phyloP scores from a whole-genome alignment of 2,797 vertebrate species.

The Tapera naevia region DNA sequence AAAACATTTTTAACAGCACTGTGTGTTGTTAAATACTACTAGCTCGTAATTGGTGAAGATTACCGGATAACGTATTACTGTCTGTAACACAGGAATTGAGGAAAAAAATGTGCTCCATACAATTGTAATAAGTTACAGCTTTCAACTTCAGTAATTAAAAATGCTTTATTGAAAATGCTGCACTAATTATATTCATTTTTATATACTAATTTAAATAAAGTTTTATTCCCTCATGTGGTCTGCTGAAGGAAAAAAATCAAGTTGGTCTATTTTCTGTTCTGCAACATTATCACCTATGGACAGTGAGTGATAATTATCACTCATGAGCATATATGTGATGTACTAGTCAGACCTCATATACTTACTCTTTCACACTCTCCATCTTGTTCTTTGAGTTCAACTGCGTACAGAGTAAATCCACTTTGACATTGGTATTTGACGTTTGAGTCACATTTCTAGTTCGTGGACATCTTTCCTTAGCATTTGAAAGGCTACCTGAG shows the following conservation, averaged over 20 bases:
- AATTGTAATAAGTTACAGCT: not conserved
- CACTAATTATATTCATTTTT: constrained; percentile 41
- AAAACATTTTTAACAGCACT: constrained; percentile 39
- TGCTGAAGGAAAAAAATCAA: not conserved
- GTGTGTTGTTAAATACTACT: constrained; percentile 6
- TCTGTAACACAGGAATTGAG: not conserved
- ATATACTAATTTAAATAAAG: not conserved
- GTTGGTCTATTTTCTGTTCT: not conserved
- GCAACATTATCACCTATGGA: not conserved
- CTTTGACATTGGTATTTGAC: not conserved
- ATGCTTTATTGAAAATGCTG: constrained; percentile 14
- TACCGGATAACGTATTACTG: not conserved
- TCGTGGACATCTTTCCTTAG: not conserved
- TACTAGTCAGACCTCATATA: not conserved
- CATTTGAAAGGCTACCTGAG: not conserved
- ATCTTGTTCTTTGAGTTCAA: not conserved
- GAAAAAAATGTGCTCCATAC: not conserved
- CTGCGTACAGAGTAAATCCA: not conserved
- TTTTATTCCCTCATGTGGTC: not conserved
- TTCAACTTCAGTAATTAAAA: constrained; percentile 55
- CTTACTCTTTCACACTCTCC: not conserved
- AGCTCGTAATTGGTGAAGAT: constrained; percentile 42
- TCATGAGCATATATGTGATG: not conserved
- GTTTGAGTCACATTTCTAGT: not conserved
- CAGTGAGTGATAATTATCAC: not conserved